These are phyloP conservation scores for Xiphorhynchus erythropygius DNA, from an alignment of 2,797 vertebrate species.

Conservation along the genomic window DNA sequence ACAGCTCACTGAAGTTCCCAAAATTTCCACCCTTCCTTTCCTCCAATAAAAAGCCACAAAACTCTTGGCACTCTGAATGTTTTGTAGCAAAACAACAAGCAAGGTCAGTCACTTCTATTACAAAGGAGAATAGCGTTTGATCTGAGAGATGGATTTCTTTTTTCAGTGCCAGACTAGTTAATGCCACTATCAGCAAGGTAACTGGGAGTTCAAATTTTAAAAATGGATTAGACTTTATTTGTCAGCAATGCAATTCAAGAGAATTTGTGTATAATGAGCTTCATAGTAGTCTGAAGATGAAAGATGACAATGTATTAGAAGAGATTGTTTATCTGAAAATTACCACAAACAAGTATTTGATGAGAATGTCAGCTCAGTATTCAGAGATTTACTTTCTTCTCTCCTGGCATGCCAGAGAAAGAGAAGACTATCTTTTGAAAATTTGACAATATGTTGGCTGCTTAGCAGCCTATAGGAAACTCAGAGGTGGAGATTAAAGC, in stretches of 20 bases:
- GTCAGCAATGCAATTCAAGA: not conserved
- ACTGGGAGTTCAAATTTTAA: slow-evolving; percentile 2
- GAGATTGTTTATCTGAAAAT: not conserved
- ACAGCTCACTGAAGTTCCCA: not conserved
- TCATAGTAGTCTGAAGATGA: slow-evolving; percentile 17
- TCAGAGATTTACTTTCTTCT: slow-evolving; percentile 24
- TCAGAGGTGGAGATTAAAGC: slow-evolving; percentile 5
- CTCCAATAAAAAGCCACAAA: not conserved
- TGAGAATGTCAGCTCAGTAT: not conserved
- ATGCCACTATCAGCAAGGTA: not conserved
- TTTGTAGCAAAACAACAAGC: not conserved
- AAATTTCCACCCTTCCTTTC: not conserved
- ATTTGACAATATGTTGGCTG: not conserved
- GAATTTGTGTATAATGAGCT: slow-evolving; percentile 16
- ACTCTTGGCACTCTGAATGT: not conserved
- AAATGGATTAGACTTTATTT: not conserved
- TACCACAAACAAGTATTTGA: slow-evolving; percentile 28
- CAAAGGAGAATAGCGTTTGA: not conserved
- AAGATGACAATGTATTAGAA: slow-evolving; percentile 12
- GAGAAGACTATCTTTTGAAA: not conserved
- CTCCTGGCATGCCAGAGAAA: not conserved
- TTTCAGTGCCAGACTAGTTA: not conserved
- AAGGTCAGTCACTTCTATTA: not conserved
- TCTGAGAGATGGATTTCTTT: not conserved
- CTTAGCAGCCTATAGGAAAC: not conserved